A percentile compares a stretch with the other conserved stretches of the same genome.
phyloP scores from a whole-genome alignment of 2,888 invertebrate genomes.

The Helleia helle region DNA sequence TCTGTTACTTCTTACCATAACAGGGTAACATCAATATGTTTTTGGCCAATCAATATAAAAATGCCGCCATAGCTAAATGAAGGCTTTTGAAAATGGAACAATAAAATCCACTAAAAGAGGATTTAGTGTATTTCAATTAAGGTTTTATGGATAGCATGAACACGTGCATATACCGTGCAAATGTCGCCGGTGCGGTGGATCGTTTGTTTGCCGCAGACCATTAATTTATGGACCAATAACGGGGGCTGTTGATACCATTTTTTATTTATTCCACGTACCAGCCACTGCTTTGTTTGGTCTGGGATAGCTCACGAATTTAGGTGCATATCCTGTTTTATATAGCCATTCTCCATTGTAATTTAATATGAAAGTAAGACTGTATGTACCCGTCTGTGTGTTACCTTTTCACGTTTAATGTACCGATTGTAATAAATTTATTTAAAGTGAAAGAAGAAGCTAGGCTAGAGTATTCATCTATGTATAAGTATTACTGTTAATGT shows the following conservation, averaged over 20 bases:
- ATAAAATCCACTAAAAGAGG: neutral
- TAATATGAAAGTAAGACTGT: no score
- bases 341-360: no score
- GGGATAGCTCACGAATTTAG: conserved; percentile 1
- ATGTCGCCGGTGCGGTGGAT: conserved; percentile 24
- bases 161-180: conserved; percentile 18
- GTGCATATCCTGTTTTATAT: no score
- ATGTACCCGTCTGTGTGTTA: no score
- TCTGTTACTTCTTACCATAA: no score
- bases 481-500: no score
- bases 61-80: neutral
- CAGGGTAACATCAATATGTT: no score
- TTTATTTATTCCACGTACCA: conserved; percentile 28
- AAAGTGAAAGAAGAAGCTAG: no score
- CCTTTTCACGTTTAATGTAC: no score
- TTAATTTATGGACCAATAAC: conserved; percentile 44
- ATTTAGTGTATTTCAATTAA: conserved; percentile 7
- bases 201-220: conserved; percentile 36
- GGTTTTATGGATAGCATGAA: neutral
- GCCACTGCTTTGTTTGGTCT: conserved; percentile 13
- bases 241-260: conserved; percentile 28
- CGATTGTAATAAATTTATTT: no score
- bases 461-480: no score
- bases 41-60: no score
- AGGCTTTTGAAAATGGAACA: neutral